Evolutionary conservation across 2,797 vertebrate species (phyloP), one percentile per base, ranked within the genome.

Genomic region (Salarias fasciatus): DNA sequence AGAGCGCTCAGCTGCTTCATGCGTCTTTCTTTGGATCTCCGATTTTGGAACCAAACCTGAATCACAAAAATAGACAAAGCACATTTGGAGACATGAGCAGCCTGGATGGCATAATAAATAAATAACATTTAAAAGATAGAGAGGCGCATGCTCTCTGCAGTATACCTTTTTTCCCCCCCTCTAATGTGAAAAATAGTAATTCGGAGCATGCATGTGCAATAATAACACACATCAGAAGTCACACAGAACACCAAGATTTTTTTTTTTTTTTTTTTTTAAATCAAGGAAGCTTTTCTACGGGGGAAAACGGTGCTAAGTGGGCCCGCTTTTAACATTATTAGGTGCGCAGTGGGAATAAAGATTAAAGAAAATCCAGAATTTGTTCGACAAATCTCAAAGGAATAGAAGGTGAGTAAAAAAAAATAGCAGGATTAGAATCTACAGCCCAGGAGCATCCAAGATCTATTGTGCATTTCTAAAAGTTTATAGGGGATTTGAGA

Each of bases 11-110:
- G 90, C 86, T 98, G 96, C 86, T 99, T 98, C 96, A 98, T 98
- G 28, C 97, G 87, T 28, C 97, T 90, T 86, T 98, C 97, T 81
- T 98, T 99, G 15, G 96, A 99, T 71, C 97, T 87, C 6, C 97
- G 92, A 57, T 98, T 99, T 89, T 99, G 97, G 88, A 99, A 98
- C 96, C 97, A 99, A 15, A 99, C 97, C 97, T 98, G 43, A 5
- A 52, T 11, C 14, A 45, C 37, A 55, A 4, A n/a, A 51, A 8
- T 8, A 10, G 24, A 24, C 18, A 24, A 24, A 24, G 18, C 18
- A 24, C 18, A 24, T 24, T 24, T 24, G 2, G 24, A 24, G 3
- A 18, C 18, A 24, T 24, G 18, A 24, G 18, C 18, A 24, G 6
- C 2, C 15, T 11, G 41, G 5, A 24, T 2, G 33, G 11, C 15